Conservation (phyloP, 1,140 invertebrate genomes). For the Drosophila lacertosa region DNA sequence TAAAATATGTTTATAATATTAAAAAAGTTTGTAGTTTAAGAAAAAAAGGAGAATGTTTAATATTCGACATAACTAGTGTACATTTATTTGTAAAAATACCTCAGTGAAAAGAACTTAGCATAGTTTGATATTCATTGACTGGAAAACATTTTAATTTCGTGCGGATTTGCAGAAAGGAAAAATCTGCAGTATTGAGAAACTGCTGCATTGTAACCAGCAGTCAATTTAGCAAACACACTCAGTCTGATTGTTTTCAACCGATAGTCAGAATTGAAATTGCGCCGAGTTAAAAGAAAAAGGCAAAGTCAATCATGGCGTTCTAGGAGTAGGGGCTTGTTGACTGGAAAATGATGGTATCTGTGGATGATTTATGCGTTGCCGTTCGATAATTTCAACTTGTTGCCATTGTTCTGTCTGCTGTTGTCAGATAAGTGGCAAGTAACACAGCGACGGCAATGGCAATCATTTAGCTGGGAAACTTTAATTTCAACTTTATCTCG, state of each 20-base stretch:
- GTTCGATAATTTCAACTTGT: constrained; percentile 64
- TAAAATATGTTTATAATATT: too few species aligned
- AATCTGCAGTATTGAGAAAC: constrained; percentile 30
- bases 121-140: constrained; percentile 21
- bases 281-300: not conserved
- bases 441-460: constrained; percentile 3
- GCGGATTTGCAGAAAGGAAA: constrained; percentile 45
- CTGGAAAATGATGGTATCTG: constrained; percentile 59
- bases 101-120: not conserved
- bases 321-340: not conserved
- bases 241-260: constrained; percentile 11
- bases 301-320: constrained; percentile 1
- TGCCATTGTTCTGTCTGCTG: constrained; percentile 18
- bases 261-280: constrained; percentile 8
- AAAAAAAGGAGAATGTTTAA: not conserved
- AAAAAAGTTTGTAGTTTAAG: too few species aligned
- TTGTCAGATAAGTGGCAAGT: constrained; percentile 16
- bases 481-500: constrained; percentile 26
- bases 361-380: constrained; percentile 62
- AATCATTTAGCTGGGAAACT: constrained; percentile 24
- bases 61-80: not conserved
- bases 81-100: too few species aligned
- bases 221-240: constrained; percentile 18
- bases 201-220: constrained; percentile 32
- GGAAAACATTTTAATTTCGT: constrained; percentile 48